Percentiles rank a stretch among this genome's conserved stretches.
phyloP scores from a whole-genome alignment of 2,113 vertebrate genomes.

The Passer domesticus region DNA sequence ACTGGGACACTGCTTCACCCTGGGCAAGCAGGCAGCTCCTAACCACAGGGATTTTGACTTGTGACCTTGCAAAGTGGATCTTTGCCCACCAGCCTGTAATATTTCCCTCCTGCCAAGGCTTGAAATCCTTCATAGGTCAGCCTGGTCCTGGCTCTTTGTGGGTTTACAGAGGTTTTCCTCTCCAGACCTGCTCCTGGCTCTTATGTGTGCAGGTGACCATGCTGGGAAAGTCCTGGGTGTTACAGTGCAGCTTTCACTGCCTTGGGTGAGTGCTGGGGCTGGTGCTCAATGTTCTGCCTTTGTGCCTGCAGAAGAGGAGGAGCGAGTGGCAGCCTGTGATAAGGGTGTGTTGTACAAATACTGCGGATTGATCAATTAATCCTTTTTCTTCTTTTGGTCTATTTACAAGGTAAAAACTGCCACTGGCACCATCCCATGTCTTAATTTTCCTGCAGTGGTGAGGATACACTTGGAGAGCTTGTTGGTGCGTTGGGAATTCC shows the following conservation, averaged over 20 bases:
- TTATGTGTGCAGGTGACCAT: neutral
- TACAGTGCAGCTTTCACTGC: accelerated
- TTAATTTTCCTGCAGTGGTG: neutral
- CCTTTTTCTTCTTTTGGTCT: neutral
- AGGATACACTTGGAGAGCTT: neutral
- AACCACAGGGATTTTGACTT: neutral
- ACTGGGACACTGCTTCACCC: neutral
- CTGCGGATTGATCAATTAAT: neutral
- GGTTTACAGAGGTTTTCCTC: neutral
- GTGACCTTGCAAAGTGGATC: neutral
- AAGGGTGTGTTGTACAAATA: neutral
- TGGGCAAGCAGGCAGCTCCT: neutral
- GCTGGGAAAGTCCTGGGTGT: neutral
- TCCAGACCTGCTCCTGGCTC: neutral
- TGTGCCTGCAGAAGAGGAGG: neutral
- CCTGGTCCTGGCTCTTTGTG: neutral
- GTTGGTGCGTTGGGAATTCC: neutral
- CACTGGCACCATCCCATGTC: neutral
- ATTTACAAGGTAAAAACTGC: neutral
- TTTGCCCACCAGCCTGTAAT: neutral
- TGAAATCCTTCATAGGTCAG: neutral
- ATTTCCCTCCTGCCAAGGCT: neutral
- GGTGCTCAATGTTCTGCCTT: neutral
- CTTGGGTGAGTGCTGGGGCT: neutral
- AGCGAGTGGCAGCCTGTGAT: neutral